Conservation (phyloP, 2,113 vertebrate genomes). For the Aleadryas rufinucha region DNA sequence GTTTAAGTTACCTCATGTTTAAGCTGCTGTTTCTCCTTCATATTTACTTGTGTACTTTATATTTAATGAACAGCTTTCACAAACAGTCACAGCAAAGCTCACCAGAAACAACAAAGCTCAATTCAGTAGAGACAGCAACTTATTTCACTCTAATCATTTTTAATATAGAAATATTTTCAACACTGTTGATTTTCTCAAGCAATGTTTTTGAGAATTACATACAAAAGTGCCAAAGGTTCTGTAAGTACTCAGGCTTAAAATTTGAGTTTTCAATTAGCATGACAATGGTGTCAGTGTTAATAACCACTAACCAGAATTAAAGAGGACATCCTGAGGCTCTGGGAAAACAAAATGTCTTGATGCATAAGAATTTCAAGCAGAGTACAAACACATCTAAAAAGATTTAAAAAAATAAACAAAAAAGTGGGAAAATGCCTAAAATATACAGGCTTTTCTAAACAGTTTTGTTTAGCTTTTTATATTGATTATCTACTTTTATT, state of each 20-base stretch:
- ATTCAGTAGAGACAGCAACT: background rate
- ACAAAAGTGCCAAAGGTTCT: slow-evolving; percentile 32
- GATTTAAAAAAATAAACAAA: background rate
- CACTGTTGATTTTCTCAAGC: background rate
- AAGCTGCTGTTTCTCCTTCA: background rate
- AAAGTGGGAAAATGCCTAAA: background rate
- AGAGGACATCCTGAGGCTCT: slow-evolving; percentile 34
- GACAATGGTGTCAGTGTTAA: slow-evolving; percentile 63
- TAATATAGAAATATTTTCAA: background rate
- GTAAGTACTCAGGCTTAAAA: slow-evolving; percentile 43
- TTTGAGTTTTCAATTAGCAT: slow-evolving; percentile 60
- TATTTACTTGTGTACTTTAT: background rate
- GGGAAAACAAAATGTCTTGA: slow-evolving; percentile 40
- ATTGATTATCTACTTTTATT: background rate
- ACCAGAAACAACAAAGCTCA: background rate
- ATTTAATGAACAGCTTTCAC: background rate
- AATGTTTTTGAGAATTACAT: background rate
- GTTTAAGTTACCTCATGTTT: background rate
- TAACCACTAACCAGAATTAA: slow-evolving; percentile 46
- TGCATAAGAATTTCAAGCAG: background rate
- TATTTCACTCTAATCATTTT: background rate
- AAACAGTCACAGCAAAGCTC: background rate
- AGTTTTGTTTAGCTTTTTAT: background rate
- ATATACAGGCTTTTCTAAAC: background rate
- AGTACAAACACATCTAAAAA: background rate